Percentiles rank a stretch among this genome's conserved stretches.
These are phyloP conservation scores for Tragelaphus imberbis DNA, from an alignment of 2,113 vertebrate species.

Conservation along the genomic window DNA sequence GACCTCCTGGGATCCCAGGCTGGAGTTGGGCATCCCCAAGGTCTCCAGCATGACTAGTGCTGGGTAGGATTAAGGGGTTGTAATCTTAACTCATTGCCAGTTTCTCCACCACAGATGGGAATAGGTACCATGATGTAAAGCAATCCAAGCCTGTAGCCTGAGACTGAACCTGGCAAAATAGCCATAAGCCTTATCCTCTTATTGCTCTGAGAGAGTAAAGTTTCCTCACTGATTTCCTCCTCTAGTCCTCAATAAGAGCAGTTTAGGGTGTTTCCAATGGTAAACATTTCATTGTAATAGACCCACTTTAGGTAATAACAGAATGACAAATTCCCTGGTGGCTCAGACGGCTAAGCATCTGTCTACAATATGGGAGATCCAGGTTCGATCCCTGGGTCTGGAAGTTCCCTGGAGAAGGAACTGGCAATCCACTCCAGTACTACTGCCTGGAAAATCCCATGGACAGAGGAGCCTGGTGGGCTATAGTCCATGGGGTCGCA, in stretches of 20 bases:
- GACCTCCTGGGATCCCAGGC: neutral
- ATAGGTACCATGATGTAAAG: neutral
- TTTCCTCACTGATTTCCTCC: neutral
- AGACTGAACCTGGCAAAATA: neutral
- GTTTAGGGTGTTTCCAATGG: neutral
- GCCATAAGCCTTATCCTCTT: neutral
- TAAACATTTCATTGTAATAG: neutral
- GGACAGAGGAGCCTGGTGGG: too few relatives aligned
- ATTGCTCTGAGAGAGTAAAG: neutral
- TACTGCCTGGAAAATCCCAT: too few relatives aligned
- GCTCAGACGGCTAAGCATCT: too few relatives aligned
- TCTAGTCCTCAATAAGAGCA: neutral
- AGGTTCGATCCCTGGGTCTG: too few relatives aligned
- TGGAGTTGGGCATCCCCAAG: neutral
- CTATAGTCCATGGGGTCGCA: too few relatives aligned
- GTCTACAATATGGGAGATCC: too few relatives aligned
- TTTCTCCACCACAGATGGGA: neutral
- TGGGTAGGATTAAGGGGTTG: neutral
- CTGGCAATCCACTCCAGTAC: too few relatives aligned
- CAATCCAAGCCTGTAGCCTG: neutral
- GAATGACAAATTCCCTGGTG: neutral
- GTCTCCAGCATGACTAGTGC: neutral
- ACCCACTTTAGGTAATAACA: neutral
- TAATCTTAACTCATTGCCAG: neutral
- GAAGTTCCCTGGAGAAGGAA: too few relatives aligned